These are phyloP conservation scores for Notolepis coatsorum DNA, from an alignment of 2,797 vertebrate species.

Conservation along the genomic window DNA sequence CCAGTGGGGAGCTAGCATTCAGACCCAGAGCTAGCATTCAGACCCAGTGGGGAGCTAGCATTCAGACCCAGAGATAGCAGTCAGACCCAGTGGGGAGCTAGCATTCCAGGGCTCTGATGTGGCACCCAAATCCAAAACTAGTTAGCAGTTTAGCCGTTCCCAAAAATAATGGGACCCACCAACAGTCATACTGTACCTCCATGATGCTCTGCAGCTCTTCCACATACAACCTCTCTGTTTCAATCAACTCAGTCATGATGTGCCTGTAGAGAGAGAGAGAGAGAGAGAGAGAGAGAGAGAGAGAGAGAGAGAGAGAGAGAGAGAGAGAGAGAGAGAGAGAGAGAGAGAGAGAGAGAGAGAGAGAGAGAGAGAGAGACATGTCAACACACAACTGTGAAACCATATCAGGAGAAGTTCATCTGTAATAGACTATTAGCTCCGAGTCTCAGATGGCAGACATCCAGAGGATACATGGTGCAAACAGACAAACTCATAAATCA, in stretches of 20 bases:
- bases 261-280: slow-evolving; percentile 74
- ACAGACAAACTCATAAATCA: slow-evolving; percentile 16
- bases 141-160: too few species aligned
- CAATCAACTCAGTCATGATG: slow-evolving; percentile 93
- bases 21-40: too few species aligned
- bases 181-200: slow-evolving; percentile 79
- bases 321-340: slow-evolving; percentile 26
- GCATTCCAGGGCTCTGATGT: too few species aligned
- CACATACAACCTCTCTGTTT: slow-evolving; percentile 94
- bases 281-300: slow-evolving; percentile 27
- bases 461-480: neutral
- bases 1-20: too few species aligned
- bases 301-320: slow-evolving; percentile 6
- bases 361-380: slow-evolving; percentile 13
- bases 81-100: too few species aligned
- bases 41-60: too few species aligned
- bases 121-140: too few species aligned
- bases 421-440: neutral
- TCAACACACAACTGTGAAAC: neutral
- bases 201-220: slow-evolving; percentile 96
- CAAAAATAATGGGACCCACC: neutral
- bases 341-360: slow-evolving; percentile 12
- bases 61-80: too few species aligned
- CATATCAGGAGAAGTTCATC: neutral
- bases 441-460: neutral